phyloP scores from a whole-genome alignment of 2,797 vertebrate species.

The Dendrocincla fuliginosa region DNA sequence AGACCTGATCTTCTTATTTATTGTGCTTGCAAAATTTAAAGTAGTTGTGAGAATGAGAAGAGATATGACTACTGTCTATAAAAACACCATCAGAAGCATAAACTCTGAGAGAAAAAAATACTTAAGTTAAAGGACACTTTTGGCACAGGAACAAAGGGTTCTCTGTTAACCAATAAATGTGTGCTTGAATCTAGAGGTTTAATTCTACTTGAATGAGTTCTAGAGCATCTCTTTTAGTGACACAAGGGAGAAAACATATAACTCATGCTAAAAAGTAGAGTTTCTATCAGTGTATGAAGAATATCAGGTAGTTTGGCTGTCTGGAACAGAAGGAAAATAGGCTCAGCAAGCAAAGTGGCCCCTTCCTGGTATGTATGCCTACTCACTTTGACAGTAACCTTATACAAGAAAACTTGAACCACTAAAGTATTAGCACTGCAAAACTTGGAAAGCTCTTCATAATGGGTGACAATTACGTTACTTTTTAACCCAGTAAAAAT shows the following conservation, averaged over 20 bases:
- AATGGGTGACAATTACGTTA: not conserved
- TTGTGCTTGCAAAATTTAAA: not conserved
- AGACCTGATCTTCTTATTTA: not conserved
- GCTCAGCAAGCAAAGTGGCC: not conserved
- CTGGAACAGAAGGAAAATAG: not conserved
- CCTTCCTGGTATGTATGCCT: not conserved
- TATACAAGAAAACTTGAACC: not conserved
- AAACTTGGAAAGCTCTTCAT: not conserved
- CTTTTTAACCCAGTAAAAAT: not conserved
- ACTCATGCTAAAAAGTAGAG: not conserved
- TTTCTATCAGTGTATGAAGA: not conserved
- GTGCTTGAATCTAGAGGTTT: not conserved
- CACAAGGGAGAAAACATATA: not conserved
- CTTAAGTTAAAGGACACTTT: not conserved
- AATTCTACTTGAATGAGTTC: not conserved
- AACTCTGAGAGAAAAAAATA: not conserved
- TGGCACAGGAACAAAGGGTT: not conserved
- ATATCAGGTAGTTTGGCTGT: not conserved
- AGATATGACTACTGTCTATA: not conserved
- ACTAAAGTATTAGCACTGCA: not conserved
- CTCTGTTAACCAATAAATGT: not conserved
- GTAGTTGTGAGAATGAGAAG: not conserved
- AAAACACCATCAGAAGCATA: not conserved
- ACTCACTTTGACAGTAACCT: not conserved
- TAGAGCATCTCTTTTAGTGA: not conserved